A percentile compares a stretch with the other conserved stretches of the same genome.
Evolutionary conservation across 92 coral and sea anemone genomes (phyloP).

Genomic region (Parazoanthus atlanticus): DNA sequence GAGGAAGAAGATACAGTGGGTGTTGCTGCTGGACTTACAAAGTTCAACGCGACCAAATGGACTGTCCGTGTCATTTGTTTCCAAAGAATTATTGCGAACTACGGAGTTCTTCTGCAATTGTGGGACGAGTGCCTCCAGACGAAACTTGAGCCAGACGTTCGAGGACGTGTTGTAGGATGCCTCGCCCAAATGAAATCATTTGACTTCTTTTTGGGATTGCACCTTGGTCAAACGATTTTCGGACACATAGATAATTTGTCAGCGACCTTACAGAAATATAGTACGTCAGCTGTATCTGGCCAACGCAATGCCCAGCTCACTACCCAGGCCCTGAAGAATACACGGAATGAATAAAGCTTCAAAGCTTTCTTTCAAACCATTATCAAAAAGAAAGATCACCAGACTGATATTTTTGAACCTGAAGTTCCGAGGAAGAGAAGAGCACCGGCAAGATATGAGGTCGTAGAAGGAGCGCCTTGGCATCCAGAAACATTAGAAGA

Average conservation of each 20-base stretch:
- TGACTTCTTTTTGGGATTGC: slow-evolving; percentile 46
- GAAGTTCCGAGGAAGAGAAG: slow-evolving; percentile 56
- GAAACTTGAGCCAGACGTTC: slow-evolving; percentile 49
- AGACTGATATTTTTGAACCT: slow-evolving; percentile 50
- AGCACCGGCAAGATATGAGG: slow-evolving; percentile 47
- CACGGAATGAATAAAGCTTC: background rate
- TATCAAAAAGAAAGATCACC: background rate
- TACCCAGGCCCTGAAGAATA: slow-evolving; percentile 13
- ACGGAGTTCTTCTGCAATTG: slow-evolving; percentile 38
- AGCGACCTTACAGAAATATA: slow-evolving; percentile 34
- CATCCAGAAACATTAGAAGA: slow-evolving; percentile 56
- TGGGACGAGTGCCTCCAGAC: slow-evolving; percentile 54
- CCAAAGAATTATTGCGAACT: slow-evolving; percentile 56
- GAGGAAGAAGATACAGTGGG: slow-evolving; percentile 33
- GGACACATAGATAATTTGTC: slow-evolving; percentile 48
- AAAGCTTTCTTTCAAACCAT: background rate
- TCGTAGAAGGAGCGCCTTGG: slow-evolving; percentile 57
- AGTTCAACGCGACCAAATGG: slow-evolving; percentile 63
- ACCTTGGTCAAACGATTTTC: slow-evolving; percentile 48
- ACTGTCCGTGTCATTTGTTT: slow-evolving; percentile 59
- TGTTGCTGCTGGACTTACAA: slow-evolving; percentile 50
- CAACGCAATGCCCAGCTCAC: background rate
- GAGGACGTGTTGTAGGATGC: slow-evolving; percentile 54
- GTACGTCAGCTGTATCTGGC: slow-evolving; percentile 34
- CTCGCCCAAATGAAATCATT: slow-evolving; percentile 54